These are phyloP conservation scores for Chelidonichthys spinosus DNA, from an alignment of 2,797 vertebrate species.

Conservation along the genomic window DNA sequence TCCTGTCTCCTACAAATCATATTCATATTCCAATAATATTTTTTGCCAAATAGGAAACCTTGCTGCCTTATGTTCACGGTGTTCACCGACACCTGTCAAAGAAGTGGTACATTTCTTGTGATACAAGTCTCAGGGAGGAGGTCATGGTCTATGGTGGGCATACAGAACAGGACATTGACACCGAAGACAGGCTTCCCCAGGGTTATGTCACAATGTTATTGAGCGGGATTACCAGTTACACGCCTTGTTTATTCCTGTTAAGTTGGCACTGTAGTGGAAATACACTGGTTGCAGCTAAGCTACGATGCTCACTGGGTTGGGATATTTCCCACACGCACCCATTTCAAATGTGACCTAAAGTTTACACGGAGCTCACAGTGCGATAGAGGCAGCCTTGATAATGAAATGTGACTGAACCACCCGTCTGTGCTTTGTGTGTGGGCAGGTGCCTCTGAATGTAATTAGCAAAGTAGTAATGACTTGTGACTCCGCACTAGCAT, in stretches of 20 bases:
- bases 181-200: not conserved
- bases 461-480: conserved; percentile 67
- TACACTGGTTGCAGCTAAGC: not conserved
- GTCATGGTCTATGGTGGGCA: not conserved
- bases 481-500: conserved; percentile 52
- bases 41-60: not conserved
- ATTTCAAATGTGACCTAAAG: conserved; percentile 25
- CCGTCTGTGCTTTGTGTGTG: conserved; percentile 55
- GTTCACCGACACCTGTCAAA: too few species aligned
- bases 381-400: conserved; percentile 27
- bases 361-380: conserved; percentile 25
- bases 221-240: not conserved
- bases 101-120: not conserved
- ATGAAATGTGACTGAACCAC: conserved; percentile 47
- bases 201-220: not conserved
- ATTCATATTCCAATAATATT: not conserved
- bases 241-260: conserved; percentile 16
- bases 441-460: conserved; percentile 64
- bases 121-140: not conserved
- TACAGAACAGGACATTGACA: not conserved
- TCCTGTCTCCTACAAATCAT: not conserved
- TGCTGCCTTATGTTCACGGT: not conserved
- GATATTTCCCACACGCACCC: conserved; percentile 24
- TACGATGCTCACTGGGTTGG: not conserved
- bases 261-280: conserved; percentile 21